These are phyloP conservation scores for Chironex yamaguchii DNA, from an alignment of 30 jellyfish, hydroid and myxozoan genomes.

Conservation along the genomic window DNA sequence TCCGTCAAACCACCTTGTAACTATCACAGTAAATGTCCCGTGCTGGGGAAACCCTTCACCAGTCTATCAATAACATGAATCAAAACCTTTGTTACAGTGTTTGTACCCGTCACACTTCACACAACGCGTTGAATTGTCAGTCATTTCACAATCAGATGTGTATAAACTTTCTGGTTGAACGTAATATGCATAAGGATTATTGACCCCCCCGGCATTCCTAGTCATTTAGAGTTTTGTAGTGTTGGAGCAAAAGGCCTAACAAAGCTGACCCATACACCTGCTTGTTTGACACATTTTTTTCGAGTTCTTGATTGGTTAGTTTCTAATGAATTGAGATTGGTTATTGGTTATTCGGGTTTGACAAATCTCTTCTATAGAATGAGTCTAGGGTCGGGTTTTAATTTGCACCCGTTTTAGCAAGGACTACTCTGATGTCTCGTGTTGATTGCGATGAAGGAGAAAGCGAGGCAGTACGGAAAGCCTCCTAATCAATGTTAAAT, in stretches of 20 bases:
- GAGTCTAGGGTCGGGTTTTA: not conserved
- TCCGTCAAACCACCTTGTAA: too few relatives aligned
- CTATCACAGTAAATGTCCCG: too few relatives aligned
- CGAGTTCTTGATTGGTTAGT: conserved; percentile 66
- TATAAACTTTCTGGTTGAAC: too few relatives aligned
- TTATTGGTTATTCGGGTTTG: conserved; percentile 74
- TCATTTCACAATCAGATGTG: too few relatives aligned
- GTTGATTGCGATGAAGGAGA: not conserved
- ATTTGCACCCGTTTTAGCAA: not conserved
- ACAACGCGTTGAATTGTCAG: too few relatives aligned
- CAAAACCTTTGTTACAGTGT: too few relatives aligned
- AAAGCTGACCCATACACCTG: conserved; percentile 66
- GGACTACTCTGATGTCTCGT: not conserved
- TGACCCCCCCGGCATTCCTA: too few relatives aligned
- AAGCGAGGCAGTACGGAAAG: not conserved
- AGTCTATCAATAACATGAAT: too few relatives aligned
- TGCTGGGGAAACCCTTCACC: too few relatives aligned
- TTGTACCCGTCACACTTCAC: too few relatives aligned
- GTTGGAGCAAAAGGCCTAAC: not conserved
- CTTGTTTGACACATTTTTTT: conserved; percentile 19
- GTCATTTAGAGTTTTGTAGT: too few relatives aligned
- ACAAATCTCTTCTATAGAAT: not conserved
- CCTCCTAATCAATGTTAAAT: not conserved
- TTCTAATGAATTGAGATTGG: conserved; percentile 17
- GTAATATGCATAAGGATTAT: too few relatives aligned